Conservation (phyloP, 2,113 vertebrate species). For the Myrmecobius fasciatus region DNA sequence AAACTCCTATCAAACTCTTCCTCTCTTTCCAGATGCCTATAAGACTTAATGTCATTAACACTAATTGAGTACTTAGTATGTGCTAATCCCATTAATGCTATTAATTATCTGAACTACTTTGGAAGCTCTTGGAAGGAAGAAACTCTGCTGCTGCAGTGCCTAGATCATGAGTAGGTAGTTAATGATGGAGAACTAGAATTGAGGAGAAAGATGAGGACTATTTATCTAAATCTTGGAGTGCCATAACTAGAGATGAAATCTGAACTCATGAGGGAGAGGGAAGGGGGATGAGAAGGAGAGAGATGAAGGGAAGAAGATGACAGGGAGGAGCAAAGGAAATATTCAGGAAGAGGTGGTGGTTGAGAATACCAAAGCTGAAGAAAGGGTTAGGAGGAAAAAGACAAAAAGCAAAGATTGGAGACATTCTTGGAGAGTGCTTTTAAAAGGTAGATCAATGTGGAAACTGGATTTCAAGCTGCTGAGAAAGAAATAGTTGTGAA, state of each 20-base stretch:
- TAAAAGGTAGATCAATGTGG: background rate
- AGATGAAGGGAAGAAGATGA: no score
- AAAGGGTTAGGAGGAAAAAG: background rate
- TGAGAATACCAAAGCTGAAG: background rate
- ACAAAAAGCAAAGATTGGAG: background rate
- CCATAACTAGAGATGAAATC: background rate
- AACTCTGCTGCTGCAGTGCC: background rate
- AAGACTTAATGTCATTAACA: background rate
- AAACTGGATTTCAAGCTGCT: background rate
- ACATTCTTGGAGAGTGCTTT: background rate
- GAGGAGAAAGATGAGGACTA: background rate
- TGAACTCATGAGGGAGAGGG: background rate
- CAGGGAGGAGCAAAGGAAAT: background rate
- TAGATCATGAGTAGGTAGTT: background rate
- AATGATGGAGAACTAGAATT: background rate
- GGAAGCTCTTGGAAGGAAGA: background rate
- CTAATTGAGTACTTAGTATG: background rate
- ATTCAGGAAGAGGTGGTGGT: background rate
- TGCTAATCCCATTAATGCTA: background rate
- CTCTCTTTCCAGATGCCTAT: background rate
- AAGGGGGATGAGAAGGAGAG: background rate
- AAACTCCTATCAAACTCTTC: background rate
- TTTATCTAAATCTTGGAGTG: background rate
- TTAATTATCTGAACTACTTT: background rate
- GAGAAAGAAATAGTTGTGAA: background rate